phyloP scores from a whole-genome alignment of 2,113 vertebrate species.

The Echinops telfairi region DNA sequence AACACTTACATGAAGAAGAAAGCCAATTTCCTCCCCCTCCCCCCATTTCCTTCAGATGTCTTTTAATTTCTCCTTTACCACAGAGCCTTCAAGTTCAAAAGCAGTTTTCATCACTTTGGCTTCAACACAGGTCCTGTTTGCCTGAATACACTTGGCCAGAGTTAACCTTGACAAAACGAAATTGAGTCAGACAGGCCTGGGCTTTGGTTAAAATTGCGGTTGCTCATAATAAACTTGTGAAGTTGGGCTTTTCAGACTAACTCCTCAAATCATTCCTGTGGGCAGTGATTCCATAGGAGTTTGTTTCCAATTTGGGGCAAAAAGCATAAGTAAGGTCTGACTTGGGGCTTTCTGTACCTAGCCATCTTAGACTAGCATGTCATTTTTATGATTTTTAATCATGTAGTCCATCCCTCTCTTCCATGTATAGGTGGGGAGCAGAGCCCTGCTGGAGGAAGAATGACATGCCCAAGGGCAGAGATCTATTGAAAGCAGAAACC shows the following conservation, averaged over 20 bases:
- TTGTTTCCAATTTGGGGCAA: constrained; percentile 46
- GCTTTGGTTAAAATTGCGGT: constrained; percentile 1
- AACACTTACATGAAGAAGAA: constrained; percentile 63
- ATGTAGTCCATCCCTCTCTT: background rate
- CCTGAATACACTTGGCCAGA: constrained; percentile 30
- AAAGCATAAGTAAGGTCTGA: constrained; percentile 26
- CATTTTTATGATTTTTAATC: constrained; percentile 59
- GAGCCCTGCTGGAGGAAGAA: background rate
- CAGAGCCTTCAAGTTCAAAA: constrained; percentile 68
- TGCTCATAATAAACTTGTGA: background rate
- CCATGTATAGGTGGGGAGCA: background rate
- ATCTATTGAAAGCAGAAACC: background rate
- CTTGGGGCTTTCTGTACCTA: background rate
- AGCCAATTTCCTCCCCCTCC: constrained; percentile 23
- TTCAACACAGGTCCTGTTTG: constrained; percentile 49
- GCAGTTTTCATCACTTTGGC: constrained; percentile 57
- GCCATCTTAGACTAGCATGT: constrained; percentile 13
- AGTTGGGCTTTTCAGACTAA: background rate
- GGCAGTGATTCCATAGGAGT: background rate
- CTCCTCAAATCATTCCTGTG: constrained; percentile 25
- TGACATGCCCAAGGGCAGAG: background rate
- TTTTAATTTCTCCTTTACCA: constrained; percentile 53
- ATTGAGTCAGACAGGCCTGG: background rate
- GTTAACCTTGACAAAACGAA: constrained; percentile 43
- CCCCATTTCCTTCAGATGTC: constrained; percentile 44